A percentile compares a stretch with the other conserved stretches of the same genome.
These are phyloP conservation scores for Sussaba pulchella DNA, from an alignment of 2,888 invertebrate genomes.

Conservation along the genomic window DNA sequence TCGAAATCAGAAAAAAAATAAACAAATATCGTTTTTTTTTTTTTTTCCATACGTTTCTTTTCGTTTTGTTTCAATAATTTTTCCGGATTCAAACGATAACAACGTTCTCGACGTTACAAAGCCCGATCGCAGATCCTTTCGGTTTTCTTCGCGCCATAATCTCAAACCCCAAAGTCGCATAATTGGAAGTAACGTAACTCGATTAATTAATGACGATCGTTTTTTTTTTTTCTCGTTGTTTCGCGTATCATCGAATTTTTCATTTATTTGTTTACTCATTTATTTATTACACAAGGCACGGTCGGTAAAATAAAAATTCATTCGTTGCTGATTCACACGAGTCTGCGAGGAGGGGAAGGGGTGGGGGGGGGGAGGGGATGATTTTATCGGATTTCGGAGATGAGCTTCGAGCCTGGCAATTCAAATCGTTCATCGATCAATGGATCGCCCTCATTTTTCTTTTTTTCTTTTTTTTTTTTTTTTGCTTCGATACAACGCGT, in stretches of 20 bases:
- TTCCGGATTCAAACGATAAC: too few species aligned
- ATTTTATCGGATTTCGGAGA: not conserved
- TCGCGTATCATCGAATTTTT: slow-evolving; percentile 16
- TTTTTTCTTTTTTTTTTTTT: too few species aligned
- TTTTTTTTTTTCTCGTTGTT: not conserved
- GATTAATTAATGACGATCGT: slow-evolving; percentile 20
- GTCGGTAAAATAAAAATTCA: too few species aligned
- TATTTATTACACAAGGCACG: not conserved
- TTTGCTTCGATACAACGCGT: not conserved
- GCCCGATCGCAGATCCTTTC: not conserved
- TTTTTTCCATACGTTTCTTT: too few species aligned
- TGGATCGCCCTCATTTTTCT: slow-evolving; percentile 15
- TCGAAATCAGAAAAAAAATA: slow-evolving; percentile 18
- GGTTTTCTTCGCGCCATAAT: slow-evolving; percentile 1
- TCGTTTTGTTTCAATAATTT: not conserved
- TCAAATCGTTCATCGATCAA: slow-evolving; percentile 60
- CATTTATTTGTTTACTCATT: not conserved
- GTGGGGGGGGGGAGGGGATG: too few species aligned
- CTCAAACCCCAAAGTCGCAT: not conserved
- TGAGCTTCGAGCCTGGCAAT: slow-evolving; percentile 59
- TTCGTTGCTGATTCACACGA: not conserved
- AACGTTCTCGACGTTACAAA: slow-evolving; percentile 7
- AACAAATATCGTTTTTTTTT: slow-evolving; percentile 18
- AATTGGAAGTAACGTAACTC: not conserved
- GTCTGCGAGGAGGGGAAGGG: not conserved